Evolutionary conservation across 1,140 invertebrate species (phyloP), one percentile per base, ranked within the genome.

Genomic region (Danaus plexippus): DNA sequence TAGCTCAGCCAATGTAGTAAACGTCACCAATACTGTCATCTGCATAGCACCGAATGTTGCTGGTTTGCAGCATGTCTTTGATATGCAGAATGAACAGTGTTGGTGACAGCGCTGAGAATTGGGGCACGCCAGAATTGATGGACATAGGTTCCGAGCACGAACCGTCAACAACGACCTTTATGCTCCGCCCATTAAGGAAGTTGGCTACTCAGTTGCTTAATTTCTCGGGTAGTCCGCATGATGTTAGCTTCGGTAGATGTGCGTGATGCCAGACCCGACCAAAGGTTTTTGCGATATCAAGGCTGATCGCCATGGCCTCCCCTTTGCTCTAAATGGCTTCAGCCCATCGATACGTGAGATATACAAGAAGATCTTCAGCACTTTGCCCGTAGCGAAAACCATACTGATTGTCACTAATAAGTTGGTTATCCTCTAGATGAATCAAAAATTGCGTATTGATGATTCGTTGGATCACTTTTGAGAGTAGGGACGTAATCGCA

Each of bases 11-110:
- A 2, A 45, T 46, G 44, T 11, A 52, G n/a, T 42, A 11, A 43
- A 41, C 50, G 11, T 52, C 32, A 9, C 22, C 10, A 41, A 11
- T 52, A 12, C 50, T 52, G 40, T 52, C 50, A 13, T 43, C 50
- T 43, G 50, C 41, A 43, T n/a, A 52, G 50, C 50, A 43, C 41
- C 13, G 32, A 11, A 52, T 52, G 13, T 10, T 43, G 40, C n/a
- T 9, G 11, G 8, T 40, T 22, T 47, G 2, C 10, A 54, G n/a
- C 22, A 54, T 11, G 15, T 47, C 32, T 47, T 54, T 60, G 11
- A 60, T 60, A 51, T 60, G 48, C 48, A 55, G 52, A 40, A 54
- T 41, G 40, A 63, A 58, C n/a, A 63, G 52, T 10, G 55, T 57
- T 1, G 50, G 54, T 2, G 55, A 63, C 5, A 63, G 11, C 11